A percentile compares a stretch with the other conserved stretches of the same genome.
Evolutionary conservation across 2,113 vertebrate species (phyloP).

Genomic region (Delphinapterus leucas): DNA sequence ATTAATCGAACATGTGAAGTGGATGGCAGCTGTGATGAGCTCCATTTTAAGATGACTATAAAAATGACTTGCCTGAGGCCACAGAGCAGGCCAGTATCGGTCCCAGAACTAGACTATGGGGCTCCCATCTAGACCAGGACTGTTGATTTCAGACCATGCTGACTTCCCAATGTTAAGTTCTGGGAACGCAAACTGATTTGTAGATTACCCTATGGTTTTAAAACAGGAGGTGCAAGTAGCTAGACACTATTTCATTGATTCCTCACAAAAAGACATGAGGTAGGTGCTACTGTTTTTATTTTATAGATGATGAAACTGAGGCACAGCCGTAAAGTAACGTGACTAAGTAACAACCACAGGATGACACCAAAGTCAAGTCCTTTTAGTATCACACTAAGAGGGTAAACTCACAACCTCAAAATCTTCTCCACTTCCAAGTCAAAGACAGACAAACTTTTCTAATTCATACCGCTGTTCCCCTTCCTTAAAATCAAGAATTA

Average conservation of each 20-base stretch:
- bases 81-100: not conserved
- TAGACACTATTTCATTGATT: not conserved
- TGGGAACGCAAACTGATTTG: not conserved
- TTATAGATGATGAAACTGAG: not conserved
- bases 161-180: not conserved
- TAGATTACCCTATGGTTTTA: not conserved
- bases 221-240: not conserved
- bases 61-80: not conserved
- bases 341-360: not conserved
- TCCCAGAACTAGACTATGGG: not conserved
- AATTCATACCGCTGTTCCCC: not conserved
- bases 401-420: not conserved
- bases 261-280: not conserved
- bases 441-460: not conserved
- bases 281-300: not conserved
- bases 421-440: not conserved
- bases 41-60: not conserved
- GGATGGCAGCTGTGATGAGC: not conserved
- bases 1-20: not conserved
- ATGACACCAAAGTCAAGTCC: not conserved
- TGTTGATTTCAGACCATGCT: not conserved
- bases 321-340: not conserved
- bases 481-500: conserved; percentile 7
- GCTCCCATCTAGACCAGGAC: not conserved
- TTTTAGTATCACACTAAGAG: not conserved